Evolutionary conservation across 2,113 vertebrate species (phyloP).

Genomic region (Galeopterus variegatus): DNA sequence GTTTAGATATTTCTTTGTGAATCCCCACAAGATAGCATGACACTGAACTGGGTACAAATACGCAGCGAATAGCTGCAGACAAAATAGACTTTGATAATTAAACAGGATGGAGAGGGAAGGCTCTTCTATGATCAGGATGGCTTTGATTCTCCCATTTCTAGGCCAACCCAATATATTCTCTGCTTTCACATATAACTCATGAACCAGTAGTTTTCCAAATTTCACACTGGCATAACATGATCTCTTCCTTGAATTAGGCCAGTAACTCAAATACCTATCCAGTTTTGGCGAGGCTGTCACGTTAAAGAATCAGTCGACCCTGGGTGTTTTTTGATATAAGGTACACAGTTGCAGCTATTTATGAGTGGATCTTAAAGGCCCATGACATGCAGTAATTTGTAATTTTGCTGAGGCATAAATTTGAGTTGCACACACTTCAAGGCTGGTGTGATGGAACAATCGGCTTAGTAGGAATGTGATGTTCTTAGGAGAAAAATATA

Average conservation of each 20-base stretch:
- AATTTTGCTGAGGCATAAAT: slow-evolving; percentile 73
- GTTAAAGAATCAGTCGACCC: slow-evolving; percentile 55
- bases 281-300: slow-evolving; percentile 6
- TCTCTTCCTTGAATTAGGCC: background rate
- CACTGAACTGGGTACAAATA: background rate
- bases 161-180: background rate
- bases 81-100: background rate
- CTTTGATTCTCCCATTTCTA: slow-evolving; percentile 11
- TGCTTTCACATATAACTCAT: background rate
- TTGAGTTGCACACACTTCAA: slow-evolving; percentile 64
- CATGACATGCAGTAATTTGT: slow-evolving; percentile 70
- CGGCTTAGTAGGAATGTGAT: slow-evolving; percentile 50
- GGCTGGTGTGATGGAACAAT: slow-evolving; percentile 10
- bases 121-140: background rate
- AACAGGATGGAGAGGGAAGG: background rate
- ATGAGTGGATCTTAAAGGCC: slow-evolving; percentile 59
- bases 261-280: slow-evolving; percentile 19
- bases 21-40: background rate
- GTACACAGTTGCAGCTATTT: slow-evolving; percentile 54
- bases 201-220: slow-evolving; percentile 40
- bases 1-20: slow-evolving; percentile 39
- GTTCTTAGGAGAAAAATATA: slow-evolving; percentile 65
- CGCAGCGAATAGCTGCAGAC: background rate
- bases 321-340: slow-evolving; percentile 18
- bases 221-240: background rate